A percentile compares a stretch with the other conserved stretches of the same genome.
Evolutionary conservation across 2,888 invertebrate species (phyloP).

Genomic region (Melieria crassipennis): DNA sequence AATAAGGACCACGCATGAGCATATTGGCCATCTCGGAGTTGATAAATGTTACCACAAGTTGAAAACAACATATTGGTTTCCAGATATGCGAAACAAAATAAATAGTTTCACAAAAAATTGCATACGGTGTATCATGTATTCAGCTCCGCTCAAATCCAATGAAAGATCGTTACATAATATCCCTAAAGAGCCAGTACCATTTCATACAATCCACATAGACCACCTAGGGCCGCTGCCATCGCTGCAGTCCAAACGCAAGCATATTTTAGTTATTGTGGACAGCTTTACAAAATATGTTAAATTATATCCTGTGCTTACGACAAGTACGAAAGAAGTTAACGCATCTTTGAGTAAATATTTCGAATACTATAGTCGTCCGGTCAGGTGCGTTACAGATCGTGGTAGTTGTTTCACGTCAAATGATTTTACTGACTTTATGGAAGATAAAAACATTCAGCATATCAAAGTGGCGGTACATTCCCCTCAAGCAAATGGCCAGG

Average conservation of each 20-base stretch:
- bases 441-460: background rate
- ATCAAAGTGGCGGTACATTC: constrained; percentile 11
- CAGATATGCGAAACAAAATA: constrained; percentile 23
- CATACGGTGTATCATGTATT: constrained; percentile 16
- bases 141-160: constrained; percentile 2
- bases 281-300: constrained; percentile 29
- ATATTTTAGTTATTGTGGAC: constrained; percentile 28
- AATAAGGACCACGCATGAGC: constrained; percentile 24
- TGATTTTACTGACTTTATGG: background rate
- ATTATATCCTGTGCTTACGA: constrained; percentile 24
- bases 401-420: background rate
- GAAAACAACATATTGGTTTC: constrained; percentile 22
- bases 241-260: constrained; percentile 18
- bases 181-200: constrained; percentile 26
- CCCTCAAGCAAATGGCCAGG: constrained; percentile 9
- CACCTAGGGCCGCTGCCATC: constrained; percentile 26
- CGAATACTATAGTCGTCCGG: too few relatives aligned
- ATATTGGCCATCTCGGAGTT: constrained; percentile 23
- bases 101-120: constrained; percentile 20
- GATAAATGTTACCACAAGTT: constrained; percentile 26
- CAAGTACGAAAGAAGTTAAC: constrained; percentile 26
- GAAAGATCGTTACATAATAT: constrained; percentile 7
- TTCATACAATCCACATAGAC: constrained; percentile 29
- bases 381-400: too few relatives aligned
- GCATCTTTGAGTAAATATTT: constrained; percentile 8